Percentiles rank a stretch among this genome's conserved stretches.
phyloP scores from a whole-genome alignment of 2,888 invertebrate species.

The Cheilosia variabilis region DNA sequence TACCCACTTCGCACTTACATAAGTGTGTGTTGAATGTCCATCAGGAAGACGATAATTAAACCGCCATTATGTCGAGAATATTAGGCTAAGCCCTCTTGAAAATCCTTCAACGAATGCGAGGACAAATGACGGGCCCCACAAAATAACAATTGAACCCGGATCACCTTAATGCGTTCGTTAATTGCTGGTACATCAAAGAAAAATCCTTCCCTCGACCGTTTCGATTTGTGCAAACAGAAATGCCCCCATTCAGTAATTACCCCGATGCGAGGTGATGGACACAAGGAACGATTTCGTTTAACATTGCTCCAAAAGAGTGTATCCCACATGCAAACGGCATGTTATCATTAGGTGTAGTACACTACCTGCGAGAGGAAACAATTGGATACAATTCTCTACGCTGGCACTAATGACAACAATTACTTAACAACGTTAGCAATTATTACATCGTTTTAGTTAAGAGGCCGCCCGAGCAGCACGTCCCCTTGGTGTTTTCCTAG shows the following conservation, averaged over 20 bases:
- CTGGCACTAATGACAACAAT: conserved; percentile 61
- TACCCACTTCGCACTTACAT: background rate
- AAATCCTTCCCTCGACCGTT: conserved; percentile 28
- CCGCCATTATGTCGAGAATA: conserved; percentile 62
- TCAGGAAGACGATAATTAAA: conserved; percentile 58
- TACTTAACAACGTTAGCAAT: conserved; percentile 53
- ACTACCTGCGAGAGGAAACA: conserved; percentile 7
- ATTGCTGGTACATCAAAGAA: conserved; percentile 57
- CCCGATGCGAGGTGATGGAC: conserved; percentile 4
- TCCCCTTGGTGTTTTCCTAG: conserved; percentile 2
- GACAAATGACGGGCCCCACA: conserved; percentile 58
- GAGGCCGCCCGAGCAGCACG: conserved; percentile 32
- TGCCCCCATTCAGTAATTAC: conserved; percentile 33
- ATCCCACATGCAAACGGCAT: conserved; percentile 19
- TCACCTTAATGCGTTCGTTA: conserved; percentile 56
- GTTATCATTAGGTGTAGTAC: conserved; percentile 12
- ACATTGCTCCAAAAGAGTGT: conserved; percentile 6
- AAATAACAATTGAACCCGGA: conserved; percentile 60
- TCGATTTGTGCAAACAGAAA: conserved; percentile 52
- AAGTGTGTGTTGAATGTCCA: conserved; percentile 44
- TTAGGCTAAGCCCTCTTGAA: conserved; percentile 46
- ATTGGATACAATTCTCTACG: conserved; percentile 32
- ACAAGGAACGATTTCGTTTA: conserved; percentile 33
- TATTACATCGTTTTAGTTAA: conserved; percentile 66
- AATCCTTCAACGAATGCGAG: conserved; percentile 59